phyloP scores from a whole-genome alignment of 1,140 invertebrate genomes.

The Eupristina koningsbergeri region DNA sequence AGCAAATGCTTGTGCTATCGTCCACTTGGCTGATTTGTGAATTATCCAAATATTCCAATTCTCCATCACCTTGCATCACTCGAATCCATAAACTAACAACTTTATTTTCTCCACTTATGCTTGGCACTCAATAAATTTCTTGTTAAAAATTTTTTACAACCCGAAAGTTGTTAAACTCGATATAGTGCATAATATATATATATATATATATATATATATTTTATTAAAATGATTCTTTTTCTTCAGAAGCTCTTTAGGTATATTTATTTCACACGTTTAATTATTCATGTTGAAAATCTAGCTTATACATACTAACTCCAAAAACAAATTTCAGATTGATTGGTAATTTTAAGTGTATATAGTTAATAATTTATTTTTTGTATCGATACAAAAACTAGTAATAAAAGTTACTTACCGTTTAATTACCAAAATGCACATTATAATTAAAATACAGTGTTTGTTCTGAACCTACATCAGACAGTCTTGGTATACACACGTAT shows the following conservation, averaged over 20 bases:
- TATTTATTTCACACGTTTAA: neutral
- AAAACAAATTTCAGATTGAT: neutral
- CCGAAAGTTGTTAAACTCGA: neutral
- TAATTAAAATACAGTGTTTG: neutral
- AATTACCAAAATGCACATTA: conserved; percentile 17
- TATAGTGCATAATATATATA: neutral
- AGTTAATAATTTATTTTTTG: neutral
- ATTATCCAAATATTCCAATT: conserved; percentile 44
- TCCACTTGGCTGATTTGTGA: conserved; percentile 19
- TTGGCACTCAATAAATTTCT: neutral
- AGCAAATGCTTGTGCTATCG: conserved; percentile 13
- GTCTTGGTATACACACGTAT: conserved; percentile 18
- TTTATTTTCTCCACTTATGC: conserved; percentile 18
- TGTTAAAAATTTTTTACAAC: neutral
- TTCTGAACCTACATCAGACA: conserved; percentile 5
- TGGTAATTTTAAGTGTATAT: neutral
- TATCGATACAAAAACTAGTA: neutral
- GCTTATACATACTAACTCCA: neutral
- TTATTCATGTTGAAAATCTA: neutral
- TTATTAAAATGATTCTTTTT: too few species aligned
- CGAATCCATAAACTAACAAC: conserved; percentile 18
- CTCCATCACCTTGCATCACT: conserved; percentile 19
- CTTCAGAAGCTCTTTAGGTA: neutral
- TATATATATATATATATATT: too few species aligned
- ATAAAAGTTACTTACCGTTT: neutral